Percentiles rank a stretch among this genome's conserved stretches.
phyloP scores from a whole-genome alignment of 2,113 vertebrate genomes.

The Ranitomeya variabilis region DNA sequence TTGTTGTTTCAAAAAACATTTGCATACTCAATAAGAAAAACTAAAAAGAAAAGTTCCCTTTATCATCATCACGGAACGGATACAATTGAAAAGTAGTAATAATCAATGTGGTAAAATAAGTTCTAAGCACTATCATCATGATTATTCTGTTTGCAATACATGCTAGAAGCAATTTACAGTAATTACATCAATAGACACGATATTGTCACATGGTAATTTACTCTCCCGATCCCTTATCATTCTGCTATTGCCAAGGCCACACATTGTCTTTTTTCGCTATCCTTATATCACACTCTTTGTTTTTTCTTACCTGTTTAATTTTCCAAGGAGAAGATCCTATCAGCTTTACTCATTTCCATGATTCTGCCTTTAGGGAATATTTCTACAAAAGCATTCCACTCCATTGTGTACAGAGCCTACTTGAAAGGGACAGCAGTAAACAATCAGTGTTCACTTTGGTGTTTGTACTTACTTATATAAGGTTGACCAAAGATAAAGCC shows the following conservation, averaged over 20 bases:
- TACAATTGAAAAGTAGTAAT: background rate
- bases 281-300: background rate
- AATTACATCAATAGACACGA: background rate
- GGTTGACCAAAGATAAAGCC: background rate
- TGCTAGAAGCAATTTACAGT: background rate
- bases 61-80: background rate
- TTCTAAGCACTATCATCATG: background rate
- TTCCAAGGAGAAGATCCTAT: background rate
- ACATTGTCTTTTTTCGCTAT: background rate
- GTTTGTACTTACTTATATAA: background rate
- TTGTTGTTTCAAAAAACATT: no score
- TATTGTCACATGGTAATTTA: background rate
- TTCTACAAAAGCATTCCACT: constrained; percentile 11
- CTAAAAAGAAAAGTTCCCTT: background rate
- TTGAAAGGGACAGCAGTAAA: background rate
- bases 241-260: background rate
- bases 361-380: background rate
- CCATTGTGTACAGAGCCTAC: background rate
- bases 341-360: background rate
- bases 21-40: background rate
- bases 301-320: background rate
- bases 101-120: background rate
- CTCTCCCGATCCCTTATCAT: background rate
- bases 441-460: background rate
- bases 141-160: background rate